phyloP scores from a whole-genome alignment of 2,888 invertebrate species.

The Nesidiocoris tenuis region DNA sequence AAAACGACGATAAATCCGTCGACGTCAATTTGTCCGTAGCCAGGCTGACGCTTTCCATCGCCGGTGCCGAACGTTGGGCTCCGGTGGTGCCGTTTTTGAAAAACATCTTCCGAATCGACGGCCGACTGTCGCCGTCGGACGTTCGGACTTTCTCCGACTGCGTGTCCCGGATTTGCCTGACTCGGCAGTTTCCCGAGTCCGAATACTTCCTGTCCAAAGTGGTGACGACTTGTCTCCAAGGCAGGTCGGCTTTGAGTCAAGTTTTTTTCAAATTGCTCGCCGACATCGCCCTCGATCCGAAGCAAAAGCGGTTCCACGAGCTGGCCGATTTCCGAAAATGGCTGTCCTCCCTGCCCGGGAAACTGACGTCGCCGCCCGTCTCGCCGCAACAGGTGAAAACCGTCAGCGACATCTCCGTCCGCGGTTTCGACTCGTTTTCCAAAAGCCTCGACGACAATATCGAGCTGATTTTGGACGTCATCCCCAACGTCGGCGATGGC shows the following conservation, averaged over 20 bases:
- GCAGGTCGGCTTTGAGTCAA: neutral
- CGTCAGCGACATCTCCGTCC: slow-evolving; percentile 42
- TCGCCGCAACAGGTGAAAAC: slow-evolving; percentile 31
- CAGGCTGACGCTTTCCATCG: slow-evolving; percentile 11
- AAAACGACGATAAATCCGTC: neutral
- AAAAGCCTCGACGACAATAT: slow-evolving; percentile 46
- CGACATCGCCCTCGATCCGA: slow-evolving; percentile 2
- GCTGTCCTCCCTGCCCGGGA: slow-evolving; percentile 42
- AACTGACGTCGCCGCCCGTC: slow-evolving; percentile 25
- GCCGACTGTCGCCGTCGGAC: neutral
- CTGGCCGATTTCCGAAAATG: slow-evolving; percentile 25
- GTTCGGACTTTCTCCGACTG: slow-evolving; percentile 8
- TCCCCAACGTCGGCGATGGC: slow-evolving; percentile 20
- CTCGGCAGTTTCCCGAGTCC: neutral
- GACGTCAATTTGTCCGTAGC: slow-evolving; percentile 36
- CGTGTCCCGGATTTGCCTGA: slow-evolving; percentile 4
- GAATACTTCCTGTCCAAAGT: slow-evolving; percentile 11
- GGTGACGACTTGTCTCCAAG: slow-evolving; percentile 2
- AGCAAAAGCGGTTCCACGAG: slow-evolving; percentile 11
- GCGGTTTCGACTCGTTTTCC: slow-evolving; percentile 43
- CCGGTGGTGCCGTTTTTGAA: slow-evolving; percentile 39
- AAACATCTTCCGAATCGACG: slow-evolving; percentile 18
- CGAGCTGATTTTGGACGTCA: slow-evolving; percentile 48
- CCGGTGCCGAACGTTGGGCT: slow-evolving; percentile 15
- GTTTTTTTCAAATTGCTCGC: slow-evolving; percentile 35